Percentiles rank a stretch among this genome's conserved stretches.
These are phyloP conservation scores for Epinephelus cyanopodus DNA, from an alignment of 2,113 vertebrate species.

Conservation along the genomic window DNA sequence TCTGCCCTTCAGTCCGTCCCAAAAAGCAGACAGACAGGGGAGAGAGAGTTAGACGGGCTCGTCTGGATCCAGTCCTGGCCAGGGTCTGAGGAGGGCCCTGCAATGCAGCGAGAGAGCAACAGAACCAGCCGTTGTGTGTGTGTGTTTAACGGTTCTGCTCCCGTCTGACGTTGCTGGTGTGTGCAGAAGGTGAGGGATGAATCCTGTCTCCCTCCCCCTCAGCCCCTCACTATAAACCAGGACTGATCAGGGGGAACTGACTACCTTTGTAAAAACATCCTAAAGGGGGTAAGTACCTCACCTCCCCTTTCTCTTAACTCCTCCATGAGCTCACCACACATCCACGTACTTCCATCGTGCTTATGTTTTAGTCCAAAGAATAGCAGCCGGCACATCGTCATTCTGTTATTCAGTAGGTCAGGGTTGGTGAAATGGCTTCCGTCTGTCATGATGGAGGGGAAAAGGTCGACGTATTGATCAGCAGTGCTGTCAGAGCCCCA, in stretches of 20 bases:
- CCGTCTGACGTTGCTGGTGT: conserved; percentile 84
- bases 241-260: conserved; percentile 85
- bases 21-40: conserved; percentile 76
- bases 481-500: conserved; percentile 86
- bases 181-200: conserved; percentile 81
- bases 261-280: conserved; percentile 82
- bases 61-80: conserved; percentile 86
- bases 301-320: conserved; percentile 74
- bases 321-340: conserved; percentile 71
- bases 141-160: conserved; percentile 82
- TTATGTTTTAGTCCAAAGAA: conserved; percentile 30
- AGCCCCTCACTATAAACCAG: conserved; percentile 85
- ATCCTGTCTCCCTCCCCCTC: conserved; percentile 84
- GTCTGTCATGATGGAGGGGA: conserved; percentile 48
- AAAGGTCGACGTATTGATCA: conserved; percentile 74
- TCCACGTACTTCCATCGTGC: conserved; percentile 51
- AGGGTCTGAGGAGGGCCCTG: conserved; percentile 84
- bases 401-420: conserved; percentile 23
- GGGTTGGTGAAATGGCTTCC: conserved; percentile 31
- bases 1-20: conserved; percentile 70
- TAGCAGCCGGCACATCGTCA: conserved; percentile 32
- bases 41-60: conserved; percentile 78
- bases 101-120: conserved; percentile 84
- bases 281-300: conserved; percentile 86
- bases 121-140: conserved; percentile 75